phyloP scores from a whole-genome alignment of 2,888 invertebrate genomes.

The Lithosia quadra region DNA sequence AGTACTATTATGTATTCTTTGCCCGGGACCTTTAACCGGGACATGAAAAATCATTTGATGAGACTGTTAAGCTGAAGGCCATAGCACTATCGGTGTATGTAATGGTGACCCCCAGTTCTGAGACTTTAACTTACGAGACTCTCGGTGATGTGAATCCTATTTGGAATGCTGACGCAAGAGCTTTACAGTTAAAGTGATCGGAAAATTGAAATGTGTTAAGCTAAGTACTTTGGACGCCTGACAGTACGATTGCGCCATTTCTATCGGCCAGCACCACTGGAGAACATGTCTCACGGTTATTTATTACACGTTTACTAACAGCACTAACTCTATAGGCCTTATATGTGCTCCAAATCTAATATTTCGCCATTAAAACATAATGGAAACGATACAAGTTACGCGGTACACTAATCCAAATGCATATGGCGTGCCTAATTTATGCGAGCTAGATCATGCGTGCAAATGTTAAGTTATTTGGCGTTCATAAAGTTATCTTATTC shows the following conservation, averaged over 20 bases:
- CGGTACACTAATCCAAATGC: conserved; percentile 38
- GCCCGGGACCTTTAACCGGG: too few species aligned
- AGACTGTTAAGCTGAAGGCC: too few species aligned
- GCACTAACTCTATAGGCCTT: background rate
- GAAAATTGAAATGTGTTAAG: background rate
- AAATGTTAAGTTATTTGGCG: conserved; percentile 1
- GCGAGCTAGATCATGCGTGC: conserved; percentile 34
- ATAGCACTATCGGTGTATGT: too few species aligned
- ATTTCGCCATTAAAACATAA: conserved; percentile 40
- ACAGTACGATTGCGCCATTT: background rate
- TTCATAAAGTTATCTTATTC: too few species aligned
- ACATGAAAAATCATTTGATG: too few species aligned
- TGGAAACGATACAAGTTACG: conserved; percentile 37
- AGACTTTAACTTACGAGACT: too few species aligned
- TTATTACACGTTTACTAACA: conserved; percentile 5
- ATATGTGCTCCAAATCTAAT: conserved; percentile 12
- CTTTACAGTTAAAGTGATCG: background rate
- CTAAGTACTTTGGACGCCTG: too few species aligned
- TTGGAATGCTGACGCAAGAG: too few species aligned
- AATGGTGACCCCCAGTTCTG: too few species aligned
- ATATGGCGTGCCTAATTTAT: conserved; percentile 42
- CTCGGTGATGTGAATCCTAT: too few species aligned
- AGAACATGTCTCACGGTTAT: background rate
- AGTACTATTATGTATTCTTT: too few species aligned
- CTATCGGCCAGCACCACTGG: background rate